A percentile compares a stretch with the other conserved stretches of the same genome.
phyloP scores from a whole-genome alignment of 2,888 invertebrate species.

The Parascotia fuliginaria region DNA sequence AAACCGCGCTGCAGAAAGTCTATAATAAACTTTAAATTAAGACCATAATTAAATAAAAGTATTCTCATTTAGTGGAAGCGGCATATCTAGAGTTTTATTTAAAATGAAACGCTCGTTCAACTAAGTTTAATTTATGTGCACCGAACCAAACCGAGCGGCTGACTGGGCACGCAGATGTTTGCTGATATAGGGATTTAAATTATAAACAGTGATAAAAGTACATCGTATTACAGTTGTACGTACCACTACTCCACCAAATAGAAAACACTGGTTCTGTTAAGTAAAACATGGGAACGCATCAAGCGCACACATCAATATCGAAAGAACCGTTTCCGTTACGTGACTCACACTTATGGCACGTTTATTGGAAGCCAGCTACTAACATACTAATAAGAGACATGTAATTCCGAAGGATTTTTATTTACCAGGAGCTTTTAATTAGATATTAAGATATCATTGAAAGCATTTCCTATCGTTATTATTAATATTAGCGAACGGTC shows the following conservation, averaged over 20 bases:
- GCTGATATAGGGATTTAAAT: conserved; percentile 63
- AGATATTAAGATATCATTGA: too few relatives aligned
- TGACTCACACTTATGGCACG: conserved; percentile 83
- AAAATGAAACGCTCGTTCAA: conserved; percentile 65
- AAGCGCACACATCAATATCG: conserved; percentile 73
- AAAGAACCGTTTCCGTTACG: conserved; percentile 83
- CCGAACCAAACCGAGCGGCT: conserved; percentile 45
- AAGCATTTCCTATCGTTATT: too few relatives aligned
- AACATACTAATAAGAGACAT: conserved; percentile 70
- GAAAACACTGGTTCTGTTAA: conserved; percentile 33
- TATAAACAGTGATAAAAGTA: conserved; percentile 42
- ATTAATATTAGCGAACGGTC: too few relatives aligned
- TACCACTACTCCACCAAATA: conserved; percentile 23
- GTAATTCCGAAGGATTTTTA: conserved; percentile 25
- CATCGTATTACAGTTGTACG: conserved; percentile 38
- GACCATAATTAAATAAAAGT: conserved; percentile 48
- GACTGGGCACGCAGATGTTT: conserved; percentile 72
- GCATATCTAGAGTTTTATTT: conserved; percentile 64
- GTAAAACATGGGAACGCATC: conserved; percentile 70
- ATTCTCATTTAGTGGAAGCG: conserved; percentile 54
- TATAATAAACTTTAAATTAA: conserved; percentile 10
- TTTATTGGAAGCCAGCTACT: conserved; percentile 70
- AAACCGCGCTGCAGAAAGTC: too few relatives aligned
- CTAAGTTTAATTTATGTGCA: conserved; percentile 71
- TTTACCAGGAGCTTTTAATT: conserved; percentile 13